Base-by-base conservation (phyloP, 2,113 vertebrate genomes). In the Microcebus ravelobensis region DNA sequence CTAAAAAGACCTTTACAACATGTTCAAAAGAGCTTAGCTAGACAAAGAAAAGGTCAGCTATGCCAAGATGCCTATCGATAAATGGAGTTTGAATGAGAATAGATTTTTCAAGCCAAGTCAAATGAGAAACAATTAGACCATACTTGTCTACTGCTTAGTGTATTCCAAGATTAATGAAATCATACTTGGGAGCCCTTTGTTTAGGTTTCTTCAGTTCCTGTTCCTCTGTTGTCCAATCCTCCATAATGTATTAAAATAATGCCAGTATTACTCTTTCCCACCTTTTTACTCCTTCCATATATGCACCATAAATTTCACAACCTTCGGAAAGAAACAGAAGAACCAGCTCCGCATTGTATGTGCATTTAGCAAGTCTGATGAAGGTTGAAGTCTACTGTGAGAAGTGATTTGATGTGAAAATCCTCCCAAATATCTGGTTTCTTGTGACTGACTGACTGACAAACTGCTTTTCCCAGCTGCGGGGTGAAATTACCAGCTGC, bases 1-100 rank as follows among this genome's bases (percentile, higher is more conserved):
- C 96, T 96, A 52, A 79, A 90, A 97, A 74, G 96, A 97, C 81
- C 77, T 97, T 89, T 81, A 70, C 87, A 80, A 88, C 83, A 52
- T 39, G 84, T 97, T 74, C 85, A 95, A 77, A 95, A 92, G 68
- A 92, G 67, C 74, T 52, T 36, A 31, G 14, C 0, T 4, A 11
- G 61, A 85, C 70, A 85, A 93, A 96, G 89, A 92, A 86, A 97
- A 79, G 48, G 70, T 82, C 68, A 74, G 39, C 36, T 23, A 13
- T 67, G 55, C 52, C 84, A 83, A 71, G 39, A 48, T 36, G 17
- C 71, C 34, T 87, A 36, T 96, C 94, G 94, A 8, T 83, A 76
- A 89, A 87, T 95, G 84, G 13, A 94, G 10, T 84, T 84, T 83
- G 74, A 90, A n/a, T 82, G 63, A 89, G 79, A 96, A 52, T 86